Evolutionary conservation across 2,888 invertebrate species (phyloP).

Genomic region (Arrhopalites spinosus): DNA sequence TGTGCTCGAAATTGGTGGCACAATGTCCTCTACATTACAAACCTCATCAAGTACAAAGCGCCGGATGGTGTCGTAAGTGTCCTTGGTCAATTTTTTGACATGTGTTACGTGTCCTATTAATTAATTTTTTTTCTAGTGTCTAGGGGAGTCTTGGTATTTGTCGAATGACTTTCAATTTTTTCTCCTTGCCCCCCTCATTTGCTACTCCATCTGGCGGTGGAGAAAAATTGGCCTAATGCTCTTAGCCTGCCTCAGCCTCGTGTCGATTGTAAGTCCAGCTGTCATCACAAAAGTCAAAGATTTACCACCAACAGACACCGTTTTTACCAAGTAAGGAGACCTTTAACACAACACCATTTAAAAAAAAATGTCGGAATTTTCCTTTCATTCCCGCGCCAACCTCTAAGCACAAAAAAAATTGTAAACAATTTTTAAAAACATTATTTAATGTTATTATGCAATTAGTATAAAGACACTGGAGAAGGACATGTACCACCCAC

Average conservation of each 20-base stretch:
- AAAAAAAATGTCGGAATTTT: too few species aligned
- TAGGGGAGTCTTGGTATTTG: slow-evolving; percentile 51
- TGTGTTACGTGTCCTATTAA: too few species aligned
- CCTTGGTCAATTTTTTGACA: background rate
- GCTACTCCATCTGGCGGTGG: slow-evolving; percentile 38
- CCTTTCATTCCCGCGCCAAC: too few species aligned
- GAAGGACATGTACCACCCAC: slow-evolving; percentile 51
- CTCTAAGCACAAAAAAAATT: too few species aligned
- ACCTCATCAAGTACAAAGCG: slow-evolving; percentile 30
- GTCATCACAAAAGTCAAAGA: background rate
- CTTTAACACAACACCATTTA: background rate
- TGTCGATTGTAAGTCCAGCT: background rate
- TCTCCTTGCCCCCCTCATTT: slow-evolving; percentile 46
- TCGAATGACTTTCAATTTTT: slow-evolving; percentile 55
- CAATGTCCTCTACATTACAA: slow-evolving; percentile 52
- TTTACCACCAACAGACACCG: background rate
- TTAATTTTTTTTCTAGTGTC: slow-evolving; percentile 41
- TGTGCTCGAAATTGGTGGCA: slow-evolving; percentile 54
- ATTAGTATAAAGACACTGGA: background rate
- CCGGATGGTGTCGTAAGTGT: background rate
- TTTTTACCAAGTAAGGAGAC: slow-evolving; percentile 35
- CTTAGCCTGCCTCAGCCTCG: background rate
- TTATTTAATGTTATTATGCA: background rate
- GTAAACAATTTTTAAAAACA: background rate
- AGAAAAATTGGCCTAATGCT: background rate